Conservation (phyloP, 2,888 invertebrate genomes). For the Lycocerus yunnanus region DNA sequence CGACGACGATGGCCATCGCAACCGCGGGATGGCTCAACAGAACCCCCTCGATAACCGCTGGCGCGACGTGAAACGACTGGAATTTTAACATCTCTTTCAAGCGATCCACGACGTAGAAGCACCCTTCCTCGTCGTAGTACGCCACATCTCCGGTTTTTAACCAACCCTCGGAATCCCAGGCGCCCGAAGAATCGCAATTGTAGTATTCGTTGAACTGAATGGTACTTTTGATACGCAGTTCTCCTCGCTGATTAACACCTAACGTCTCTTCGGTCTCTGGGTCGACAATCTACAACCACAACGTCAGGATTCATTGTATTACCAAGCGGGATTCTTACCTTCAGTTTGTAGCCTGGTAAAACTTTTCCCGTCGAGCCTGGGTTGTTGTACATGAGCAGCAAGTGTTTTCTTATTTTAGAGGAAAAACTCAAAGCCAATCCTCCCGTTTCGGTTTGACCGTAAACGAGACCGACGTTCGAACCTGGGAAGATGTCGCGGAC, state of each 20-base stretch:
- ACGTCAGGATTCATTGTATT: slow-evolving; percentile 47
- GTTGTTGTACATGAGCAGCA: slow-evolving; percentile 40
- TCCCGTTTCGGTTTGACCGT: slow-evolving; percentile 50
- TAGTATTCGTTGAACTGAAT: slow-evolving; percentile 56
- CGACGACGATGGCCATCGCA: slow-evolving; percentile 43
- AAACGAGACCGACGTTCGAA: slow-evolving; percentile 43
- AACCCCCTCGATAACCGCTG: slow-evolving; percentile 45
- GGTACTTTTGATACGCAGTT: slow-evolving; percentile 57
- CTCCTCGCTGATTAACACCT: slow-evolving; percentile 58
- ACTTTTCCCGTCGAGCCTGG: slow-evolving; percentile 43
- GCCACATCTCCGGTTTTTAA: slow-evolving; percentile 60
- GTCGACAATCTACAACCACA: slow-evolving; percentile 53
- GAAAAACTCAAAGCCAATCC: slow-evolving; percentile 44
- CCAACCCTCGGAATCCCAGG: slow-evolving; percentile 57
- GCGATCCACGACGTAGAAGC: slow-evolving; percentile 58
- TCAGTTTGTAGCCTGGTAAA: slow-evolving; percentile 41
- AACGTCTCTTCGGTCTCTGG: slow-evolving; percentile 52
- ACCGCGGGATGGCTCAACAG: slow-evolving; percentile 46
- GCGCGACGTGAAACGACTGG: slow-evolving; percentile 57
- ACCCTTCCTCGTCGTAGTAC: slow-evolving; percentile 57
- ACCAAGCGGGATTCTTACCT: slow-evolving; percentile 21
- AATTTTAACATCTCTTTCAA: slow-evolving; percentile 61
- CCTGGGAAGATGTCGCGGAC: slow-evolving; percentile 50
- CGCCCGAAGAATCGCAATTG: slow-evolving; percentile 54
- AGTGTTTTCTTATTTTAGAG: slow-evolving; percentile 39